phyloP scores from a whole-genome alignment of 2,113 vertebrate species.

The Chinchilla lanigera region DNA sequence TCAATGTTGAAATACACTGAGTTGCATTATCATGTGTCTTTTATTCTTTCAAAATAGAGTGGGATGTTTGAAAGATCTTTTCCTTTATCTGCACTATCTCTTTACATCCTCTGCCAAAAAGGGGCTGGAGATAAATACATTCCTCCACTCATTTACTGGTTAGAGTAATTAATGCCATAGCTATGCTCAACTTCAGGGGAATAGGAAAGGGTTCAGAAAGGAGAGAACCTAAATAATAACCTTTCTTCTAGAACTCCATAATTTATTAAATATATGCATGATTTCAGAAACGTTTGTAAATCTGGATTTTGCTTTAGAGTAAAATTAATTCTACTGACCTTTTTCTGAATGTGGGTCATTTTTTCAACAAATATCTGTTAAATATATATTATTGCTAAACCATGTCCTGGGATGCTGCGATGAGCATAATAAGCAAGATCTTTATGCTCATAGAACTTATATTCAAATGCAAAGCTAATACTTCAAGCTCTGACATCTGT shows the following conservation, averaged over 20 bases:
- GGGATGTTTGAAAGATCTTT: neutral
- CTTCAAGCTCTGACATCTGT: neutral
- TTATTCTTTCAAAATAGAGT: neutral
- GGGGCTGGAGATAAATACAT: neutral
- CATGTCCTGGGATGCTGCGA: neutral
- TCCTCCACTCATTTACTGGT: neutral
- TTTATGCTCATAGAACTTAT: slow-evolving; percentile 19
- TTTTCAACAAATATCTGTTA: neutral
- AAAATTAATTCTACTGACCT: slow-evolving; percentile 19
- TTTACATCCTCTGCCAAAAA: neutral
- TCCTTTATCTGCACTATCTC: neutral
- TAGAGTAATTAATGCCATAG: neutral
- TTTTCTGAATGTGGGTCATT: neutral
- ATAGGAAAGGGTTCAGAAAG: neutral
- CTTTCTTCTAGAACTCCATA: too few relatives aligned
- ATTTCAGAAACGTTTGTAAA: neutral
- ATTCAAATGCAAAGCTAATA: neutral
- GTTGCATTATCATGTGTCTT: neutral
- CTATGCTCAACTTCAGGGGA: neutral
- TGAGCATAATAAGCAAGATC: neutral
- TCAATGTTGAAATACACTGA: neutral
- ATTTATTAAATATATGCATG: neutral
- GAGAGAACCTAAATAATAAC: neutral
- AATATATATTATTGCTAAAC: neutral
- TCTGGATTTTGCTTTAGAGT: neutral